Percentiles rank a stretch among this genome's conserved stretches.
Evolutionary conservation across 2,797 vertebrate species (phyloP).

Genomic region (Mormyrus proboscirostris): DNA sequence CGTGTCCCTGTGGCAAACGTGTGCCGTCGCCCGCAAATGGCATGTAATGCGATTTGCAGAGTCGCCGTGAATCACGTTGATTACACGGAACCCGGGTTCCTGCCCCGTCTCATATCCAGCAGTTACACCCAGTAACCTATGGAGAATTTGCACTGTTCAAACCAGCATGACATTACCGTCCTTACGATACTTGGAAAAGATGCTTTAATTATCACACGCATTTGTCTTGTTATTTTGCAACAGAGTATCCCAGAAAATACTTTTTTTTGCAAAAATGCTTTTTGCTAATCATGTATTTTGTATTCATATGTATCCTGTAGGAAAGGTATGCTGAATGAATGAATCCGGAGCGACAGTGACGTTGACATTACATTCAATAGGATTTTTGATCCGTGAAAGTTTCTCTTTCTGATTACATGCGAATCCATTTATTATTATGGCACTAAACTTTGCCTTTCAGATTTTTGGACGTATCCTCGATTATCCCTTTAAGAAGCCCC

Average conservation of each 20-base stretch:
- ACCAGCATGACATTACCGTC: background rate
- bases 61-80: slow-evolving; percentile 29
- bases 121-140: background rate
- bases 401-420: background rate
- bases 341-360: background rate
- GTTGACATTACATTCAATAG: background rate
- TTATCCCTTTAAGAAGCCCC: background rate
- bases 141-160: background rate
- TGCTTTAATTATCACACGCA: background rate
- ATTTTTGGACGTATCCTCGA: background rate
- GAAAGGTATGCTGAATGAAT: background rate
- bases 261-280: background rate
- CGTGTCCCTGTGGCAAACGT: slow-evolving; percentile 34
- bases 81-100: slow-evolving; percentile 17
- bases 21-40: slow-evolving; percentile 28
- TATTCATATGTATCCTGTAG: background rate
- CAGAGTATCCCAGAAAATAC: background rate
- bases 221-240: background rate
- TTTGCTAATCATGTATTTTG: background rate
- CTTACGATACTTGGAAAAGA: background rate
- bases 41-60: slow-evolving; percentile 36
- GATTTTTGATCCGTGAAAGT: background rate
- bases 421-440: background rate
- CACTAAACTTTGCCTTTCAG: background rate
- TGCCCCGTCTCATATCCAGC: background rate